Evolutionary conservation across 1,140 invertebrate genomes (phyloP), one percentile per base, ranked within the genome.

Genomic region (Pseudobourletiella spinata): DNA sequence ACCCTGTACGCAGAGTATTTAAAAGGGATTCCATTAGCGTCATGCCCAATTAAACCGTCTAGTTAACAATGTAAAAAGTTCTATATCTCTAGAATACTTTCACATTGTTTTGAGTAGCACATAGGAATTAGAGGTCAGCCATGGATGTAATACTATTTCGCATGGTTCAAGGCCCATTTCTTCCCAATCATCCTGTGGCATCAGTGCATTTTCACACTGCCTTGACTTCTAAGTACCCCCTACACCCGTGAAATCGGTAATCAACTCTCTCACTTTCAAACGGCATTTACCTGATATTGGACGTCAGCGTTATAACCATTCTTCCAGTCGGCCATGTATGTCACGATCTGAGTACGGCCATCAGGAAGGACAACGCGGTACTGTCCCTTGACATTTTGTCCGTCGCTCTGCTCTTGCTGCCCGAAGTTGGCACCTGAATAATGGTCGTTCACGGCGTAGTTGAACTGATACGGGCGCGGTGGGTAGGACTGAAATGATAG

Each of bases 391-490:
- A 74, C 73, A n/a, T 59, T 59, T 24, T 74, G 68, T 32, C 73
- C 73, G 60, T 74, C 73, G 46, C 69, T 71, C 16, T 68, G 51
- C 57, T 73, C 73, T 39, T 69, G 62, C 39, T 72, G 71, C 30
- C 68, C 68, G 59, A 74, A 74, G 32, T 73, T 69, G 32, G 71
- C 65, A n/a, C 73, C 73, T 15, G 65, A 63, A 61, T 74, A 72
- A 4, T 70, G 63, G 61, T 74, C 73, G 43, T 71, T 69, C n/a
- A 74, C 73, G 18, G 58, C 69, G 57, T 74, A 74, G 16, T 69
- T 63, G 63, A 73, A 74, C n/a, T 68, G 68, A 67, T 74, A 74
- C n/a, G 73, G 76, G 72, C 55, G 26, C 71, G 54, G 70, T 72
- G 3, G 56, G 73, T 18, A 72, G 66, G 4, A 68, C 32, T 66